phyloP scores from a whole-genome alignment of 1,140 invertebrate species.

The Stegodyphus dumicola region DNA sequence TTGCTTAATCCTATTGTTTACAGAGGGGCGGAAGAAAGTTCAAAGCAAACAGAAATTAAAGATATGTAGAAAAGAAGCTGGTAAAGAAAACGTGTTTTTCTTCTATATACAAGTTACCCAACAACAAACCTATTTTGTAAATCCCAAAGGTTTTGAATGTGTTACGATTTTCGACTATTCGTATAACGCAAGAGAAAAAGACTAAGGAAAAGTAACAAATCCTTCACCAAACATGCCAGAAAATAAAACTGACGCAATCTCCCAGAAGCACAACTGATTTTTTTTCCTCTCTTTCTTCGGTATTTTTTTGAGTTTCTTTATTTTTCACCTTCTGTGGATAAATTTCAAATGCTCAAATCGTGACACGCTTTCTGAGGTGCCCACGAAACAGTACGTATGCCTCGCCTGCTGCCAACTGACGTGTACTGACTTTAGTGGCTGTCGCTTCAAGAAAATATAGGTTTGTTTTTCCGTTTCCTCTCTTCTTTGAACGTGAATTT shows the following conservation, averaged over 20 bases:
- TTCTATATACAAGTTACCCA: not conserved
- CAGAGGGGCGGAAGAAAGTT: no score
- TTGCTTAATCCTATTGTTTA: no score
- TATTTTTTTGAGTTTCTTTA: not conserved
- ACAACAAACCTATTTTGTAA: not conserved
- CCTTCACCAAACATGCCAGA: not conserved
- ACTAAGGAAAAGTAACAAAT: not conserved
- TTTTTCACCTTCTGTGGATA: not conserved
- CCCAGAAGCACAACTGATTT: not conserved
- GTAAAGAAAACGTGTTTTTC: not conserved
- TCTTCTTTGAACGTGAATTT: no score
- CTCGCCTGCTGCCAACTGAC: no score
- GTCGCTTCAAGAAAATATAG: no score
- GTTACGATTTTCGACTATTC: not conserved
- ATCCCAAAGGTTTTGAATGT: not conserved
- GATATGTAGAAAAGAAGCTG: no score
- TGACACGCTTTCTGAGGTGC: no score
- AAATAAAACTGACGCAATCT: not conserved
- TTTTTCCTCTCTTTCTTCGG: not conserved
- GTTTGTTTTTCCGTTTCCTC: no score
- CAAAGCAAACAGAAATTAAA: no score
- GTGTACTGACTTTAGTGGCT: no score
- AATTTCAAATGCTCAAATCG: no score
- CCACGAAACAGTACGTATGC: no score
- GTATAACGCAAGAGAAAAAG: not conserved